Conservation (phyloP, 2,888 invertebrate species). For the Eristalis intricaria region DNA sequence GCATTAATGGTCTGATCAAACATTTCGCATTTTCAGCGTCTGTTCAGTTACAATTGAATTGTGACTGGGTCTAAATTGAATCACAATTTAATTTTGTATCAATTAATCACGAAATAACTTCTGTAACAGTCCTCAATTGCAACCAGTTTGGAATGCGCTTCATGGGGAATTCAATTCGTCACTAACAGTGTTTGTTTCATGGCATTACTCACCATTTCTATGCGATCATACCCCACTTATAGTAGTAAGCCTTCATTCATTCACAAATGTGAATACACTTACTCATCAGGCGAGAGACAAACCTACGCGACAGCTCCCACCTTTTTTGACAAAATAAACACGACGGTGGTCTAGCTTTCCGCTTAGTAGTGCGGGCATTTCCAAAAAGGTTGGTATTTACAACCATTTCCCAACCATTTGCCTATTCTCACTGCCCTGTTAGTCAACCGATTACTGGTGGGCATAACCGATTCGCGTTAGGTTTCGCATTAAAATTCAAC, state of each 20-base stretch:
- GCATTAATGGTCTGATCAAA: too few relatives aligned
- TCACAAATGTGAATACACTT: constrained; percentile 14
- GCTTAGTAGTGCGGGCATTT: neutral
- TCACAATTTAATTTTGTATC: neutral
- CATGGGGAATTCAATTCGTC: neutral
- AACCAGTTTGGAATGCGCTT: neutral
- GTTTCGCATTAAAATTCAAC: neutral
- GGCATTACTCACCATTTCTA: constrained; percentile 14
- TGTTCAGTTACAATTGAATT: too few relatives aligned
- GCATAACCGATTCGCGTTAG: neutral
- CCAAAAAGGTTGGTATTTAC: constrained; percentile 14
- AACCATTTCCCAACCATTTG: constrained; percentile 21
- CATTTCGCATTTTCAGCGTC: too few relatives aligned
- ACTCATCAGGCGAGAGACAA: constrained; percentile 23
- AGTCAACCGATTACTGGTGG: neutral
- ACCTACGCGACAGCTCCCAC: constrained; percentile 39
- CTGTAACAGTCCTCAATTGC: neutral
- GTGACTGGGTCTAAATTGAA: too few relatives aligned
- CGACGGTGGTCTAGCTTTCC: constrained; percentile 25
- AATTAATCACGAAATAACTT: neutral
- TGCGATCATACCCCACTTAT: constrained; percentile 35
- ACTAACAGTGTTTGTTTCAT: neutral
- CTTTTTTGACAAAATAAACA: constrained; percentile 15
- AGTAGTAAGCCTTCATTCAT: constrained; percentile 33
- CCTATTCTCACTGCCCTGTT: neutral